Base-by-base conservation (phyloP, 2,888 invertebrate genomes). In the Lasioglossum lativentre region DNA sequence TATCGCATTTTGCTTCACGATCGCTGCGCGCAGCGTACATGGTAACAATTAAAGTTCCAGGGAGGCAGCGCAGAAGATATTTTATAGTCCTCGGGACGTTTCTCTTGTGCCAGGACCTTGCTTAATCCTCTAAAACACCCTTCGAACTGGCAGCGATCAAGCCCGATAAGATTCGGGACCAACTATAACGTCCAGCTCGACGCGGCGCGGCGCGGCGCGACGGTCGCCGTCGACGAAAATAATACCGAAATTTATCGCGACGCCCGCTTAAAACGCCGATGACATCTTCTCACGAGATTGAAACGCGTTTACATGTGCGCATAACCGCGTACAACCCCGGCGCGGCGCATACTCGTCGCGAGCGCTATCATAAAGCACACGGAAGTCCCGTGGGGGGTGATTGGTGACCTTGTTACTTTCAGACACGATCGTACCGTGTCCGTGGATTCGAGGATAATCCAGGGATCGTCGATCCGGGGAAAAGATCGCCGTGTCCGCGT, bases 201-300 rank as follows among this genome's bases (percentile, higher is more conserved):
- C 47, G 73, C 70, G n/a, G 23, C 42, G 70, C 34, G n/a, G n/a
- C 47, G 73, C 70, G n/a, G 23, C 42, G 70, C 34, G n/a, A n/a
- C n/a, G 34, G 42, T 66, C 73, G 76, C n/a, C 40, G 14, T 27
- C 68, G 73, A 40, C 77, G 74, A 70, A 66, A 78, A 83, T 82
- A 82, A 75, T 45, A 19, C n/a, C 30, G 45, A 71, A 72, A 75
- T 83, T 85, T 83, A 83, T 75, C n/a, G 83, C 27, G 38, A 27
- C 72, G 42, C 14, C 63, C 30, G 38, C 66, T n/a, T 45, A 79
- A 40, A 73, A 76, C 75, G 72, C 66, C 84, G 84, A 84, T 68
- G 85, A 76, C 73, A 79, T 84, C 59, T 70, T 71, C 84, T 83
- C 83, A 83, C 83, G 85, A 85, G 86, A 81, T 86, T 78, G 81